Base-by-base conservation (phyloP, 1,140 invertebrate species). In the Patella vulgata region DNA sequence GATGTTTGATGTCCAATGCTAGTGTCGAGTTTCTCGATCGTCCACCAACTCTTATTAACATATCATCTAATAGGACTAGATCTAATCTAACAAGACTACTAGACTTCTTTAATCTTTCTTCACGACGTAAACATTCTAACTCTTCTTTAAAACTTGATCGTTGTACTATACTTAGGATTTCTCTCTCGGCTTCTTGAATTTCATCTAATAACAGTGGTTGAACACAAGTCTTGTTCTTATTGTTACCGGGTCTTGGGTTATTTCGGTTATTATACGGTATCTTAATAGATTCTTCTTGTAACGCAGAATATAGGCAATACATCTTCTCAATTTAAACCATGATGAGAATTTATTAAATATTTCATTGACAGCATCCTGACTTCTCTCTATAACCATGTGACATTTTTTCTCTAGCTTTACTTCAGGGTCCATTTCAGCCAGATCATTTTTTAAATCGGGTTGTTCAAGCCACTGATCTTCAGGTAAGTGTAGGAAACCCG, bases 31-130 rank as follows among this genome's bases (percentile, higher is more conserved):
- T 47, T 42, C 1, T 47, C 50, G 21, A 55, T 42, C 63, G 23
- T 21, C 67, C 63, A 31, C 67, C 64, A 12, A 70, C 60, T 50
- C 60, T 31, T 3, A 70, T 25, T 6, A 67, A 3, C 17, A 43
- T 64, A 6, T 57, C 36, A n/a, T 59, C 39, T 12, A 59, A 6
- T n/a, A n/a, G n/a, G 33, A 54, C 50, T 23, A 60, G 56, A 47
- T 67, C 36, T 19, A 70, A 46, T 28, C 66, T 65, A 5, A 23
- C 30, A 6, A 69, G 44, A 30, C 25, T 31, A 17, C 44, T 66
- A 1, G 44, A 25, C 14, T 27, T 60, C 39, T 57, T 66, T 14
- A 66, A 6, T 8, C 11, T 25, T 9, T 44, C 28, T 30, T 44
- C 28, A 17, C 57, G 12, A 8, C 19, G 19, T 44, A 28, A 23